These are phyloP conservation scores for Pseudolaguvia tuberculata DNA, from an alignment of 2,113 vertebrate genomes.

Conservation along the genomic window DNA sequence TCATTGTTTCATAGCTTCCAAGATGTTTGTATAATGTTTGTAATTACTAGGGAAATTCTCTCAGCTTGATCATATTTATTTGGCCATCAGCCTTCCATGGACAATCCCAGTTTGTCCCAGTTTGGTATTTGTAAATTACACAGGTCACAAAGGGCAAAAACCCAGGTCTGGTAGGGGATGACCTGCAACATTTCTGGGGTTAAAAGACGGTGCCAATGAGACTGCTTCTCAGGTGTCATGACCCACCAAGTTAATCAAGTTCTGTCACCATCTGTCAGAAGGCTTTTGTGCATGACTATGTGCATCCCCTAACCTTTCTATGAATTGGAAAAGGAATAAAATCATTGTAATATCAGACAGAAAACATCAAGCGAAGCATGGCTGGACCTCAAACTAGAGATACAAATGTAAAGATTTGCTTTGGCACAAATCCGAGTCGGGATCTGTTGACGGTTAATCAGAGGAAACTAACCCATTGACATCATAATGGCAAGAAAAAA, in stretches of 20 bases:
- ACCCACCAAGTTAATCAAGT: slow-evolving; percentile 20
- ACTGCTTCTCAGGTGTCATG: slow-evolving; percentile 18
- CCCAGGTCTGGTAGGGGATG: slow-evolving; percentile 59
- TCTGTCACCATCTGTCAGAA: neutral
- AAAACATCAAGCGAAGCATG: neutral
- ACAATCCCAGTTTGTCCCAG: slow-evolving; percentile 67
- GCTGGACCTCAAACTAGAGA: neutral
- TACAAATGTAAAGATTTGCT: neutral
- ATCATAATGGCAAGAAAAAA: too few relatives aligned
- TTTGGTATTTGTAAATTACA: slow-evolving; percentile 62
- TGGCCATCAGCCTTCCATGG: slow-evolving; percentile 65
- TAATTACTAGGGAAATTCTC: slow-evolving; percentile 54
- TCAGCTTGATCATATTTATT: slow-evolving; percentile 71
- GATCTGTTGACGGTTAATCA: neutral
- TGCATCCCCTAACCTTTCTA: neutral
- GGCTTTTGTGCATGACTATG: neutral
- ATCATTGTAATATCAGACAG: neutral
- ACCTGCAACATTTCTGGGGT: slow-evolving; percentile 53
- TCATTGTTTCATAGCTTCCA: too few relatives aligned
- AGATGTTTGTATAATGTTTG: neutral
- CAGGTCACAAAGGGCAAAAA: slow-evolving; percentile 54
- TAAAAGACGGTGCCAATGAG: slow-evolving; percentile 23
- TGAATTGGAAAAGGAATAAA: neutral
- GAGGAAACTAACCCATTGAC: neutral
- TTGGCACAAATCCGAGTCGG: too few relatives aligned